Base-by-base conservation (phyloP, 2,888 invertebrate genomes). In the Mythimna impura region DNA sequence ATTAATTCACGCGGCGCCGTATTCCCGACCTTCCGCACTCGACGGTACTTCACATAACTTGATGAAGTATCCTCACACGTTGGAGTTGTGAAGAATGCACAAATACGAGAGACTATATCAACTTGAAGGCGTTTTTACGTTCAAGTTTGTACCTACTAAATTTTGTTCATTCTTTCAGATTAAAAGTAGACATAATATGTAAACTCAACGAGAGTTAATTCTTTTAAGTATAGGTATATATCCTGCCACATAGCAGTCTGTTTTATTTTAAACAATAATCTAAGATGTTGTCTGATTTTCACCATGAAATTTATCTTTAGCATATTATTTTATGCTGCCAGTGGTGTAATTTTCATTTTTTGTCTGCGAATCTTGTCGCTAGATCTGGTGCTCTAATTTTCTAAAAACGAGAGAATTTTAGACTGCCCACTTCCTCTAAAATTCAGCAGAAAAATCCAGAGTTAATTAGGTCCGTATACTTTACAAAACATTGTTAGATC, bases 21-120 rank as follows among this genome's bases (percentile, higher is more conserved):
- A 71, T 60, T 63, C 66, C 66, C 71, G 50, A 22, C 64, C 62
- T 81, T 55, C 73, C 43, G 20, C 52, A 50, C 79, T 82, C 66
- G 36, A 36, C 65, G 54, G 22, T 57, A 54, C 73, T 80, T 40
- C 80, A 84, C 83, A 84, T 86, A 87, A 87, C 87, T 88, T 84
- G 57, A 76, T 82, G 73, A 90, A 89, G 88, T 86, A 90, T 87
- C 80, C 82, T 75, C 57, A 36, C 30, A 57, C 52, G 54, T 43
- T 54, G 55, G 36, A 79, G 65, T 61, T 66, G 66, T 62, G 70
- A 86, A 87, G 82, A 86, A 87, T 88, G 84, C 54, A 79, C 81
- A 80, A 87, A 88, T 82, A 84, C 73, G 70, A 40, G n/a, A 50
- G 43, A 66, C 12, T 69, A 36, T 79, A 76, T 76, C 66, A 81